A percentile compares a stretch with the other conserved stretches of the same genome.
Conservation (phyloP, 2,113 vertebrate genomes). For the Pituophis catenifer region DNA sequence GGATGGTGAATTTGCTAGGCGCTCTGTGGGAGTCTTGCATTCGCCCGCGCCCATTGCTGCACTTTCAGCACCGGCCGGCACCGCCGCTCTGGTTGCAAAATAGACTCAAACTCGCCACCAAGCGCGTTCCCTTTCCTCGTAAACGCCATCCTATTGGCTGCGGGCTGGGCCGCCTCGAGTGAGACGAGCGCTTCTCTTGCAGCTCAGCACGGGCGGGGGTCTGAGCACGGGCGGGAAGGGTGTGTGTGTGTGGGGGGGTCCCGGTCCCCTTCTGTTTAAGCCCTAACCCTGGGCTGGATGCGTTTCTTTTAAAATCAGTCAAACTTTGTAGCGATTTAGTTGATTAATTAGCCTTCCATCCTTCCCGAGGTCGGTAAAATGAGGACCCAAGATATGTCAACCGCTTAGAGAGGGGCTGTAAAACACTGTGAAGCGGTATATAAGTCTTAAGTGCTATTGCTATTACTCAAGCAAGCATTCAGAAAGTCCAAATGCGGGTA, state of each 20-base stretch:
- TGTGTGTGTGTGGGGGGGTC: neutral
- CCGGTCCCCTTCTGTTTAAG: no score
- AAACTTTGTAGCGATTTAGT: neutral
- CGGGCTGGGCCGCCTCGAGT: neutral
- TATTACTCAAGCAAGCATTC: neutral
- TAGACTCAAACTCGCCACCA: neutral
- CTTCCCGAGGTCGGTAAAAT: neutral
- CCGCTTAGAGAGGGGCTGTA: no score
- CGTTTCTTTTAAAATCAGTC: neutral
- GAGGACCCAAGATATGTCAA: no score
- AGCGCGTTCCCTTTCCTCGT: neutral
- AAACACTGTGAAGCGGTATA: no score
- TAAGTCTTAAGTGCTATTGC: no score
- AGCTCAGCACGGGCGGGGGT: neutral
- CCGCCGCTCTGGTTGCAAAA: neutral
- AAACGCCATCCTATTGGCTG: neutral
- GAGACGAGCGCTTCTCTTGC: neutral
- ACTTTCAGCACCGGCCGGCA: neutral
- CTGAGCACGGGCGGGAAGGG: neutral
- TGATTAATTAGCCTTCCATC: neutral
- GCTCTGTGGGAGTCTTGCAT: neutral
- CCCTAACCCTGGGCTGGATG: neutral
- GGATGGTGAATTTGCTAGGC: neutral
- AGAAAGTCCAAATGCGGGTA: neutral
- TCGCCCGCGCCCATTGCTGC: neutral